Evolutionary conservation across 64 coral and sea anemone species (phyloP), one percentile per base, ranked within the genome.

Genomic region (Orbicella faveolata): DNA sequence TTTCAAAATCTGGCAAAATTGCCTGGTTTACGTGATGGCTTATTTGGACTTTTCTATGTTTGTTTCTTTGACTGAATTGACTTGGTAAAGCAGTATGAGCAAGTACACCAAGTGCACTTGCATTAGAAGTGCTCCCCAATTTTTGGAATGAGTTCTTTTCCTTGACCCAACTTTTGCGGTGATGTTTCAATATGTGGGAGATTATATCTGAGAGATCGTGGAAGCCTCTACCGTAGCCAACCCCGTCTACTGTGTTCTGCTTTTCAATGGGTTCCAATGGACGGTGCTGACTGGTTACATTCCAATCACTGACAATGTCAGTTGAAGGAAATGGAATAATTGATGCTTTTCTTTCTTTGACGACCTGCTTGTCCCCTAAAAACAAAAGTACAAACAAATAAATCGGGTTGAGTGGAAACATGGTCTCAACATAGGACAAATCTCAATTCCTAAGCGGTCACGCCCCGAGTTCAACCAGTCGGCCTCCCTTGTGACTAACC

Each of bases 171-270:
- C 23, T 23, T 52, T 6, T 51, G 20, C 51, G 35, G 18, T 52
- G 2, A 10, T 77, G 63, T 72, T 69, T 69, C 23, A 51, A n/a
- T 84, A 84, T 52, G 36, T 84, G 65, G 11, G 35, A 52, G 37
- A 84, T 44, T 15, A 70, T 70, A n/a, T 84, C 82, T 13, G 65
- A 72, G 20, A 84, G 65, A 12, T 68, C 14, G 39, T 84, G 82
- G 14, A 73, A 70, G 23, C 64, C 64, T 12, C 20, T 84, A 13
- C 37, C 65, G 26, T 72, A 70, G 7, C 82, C 64, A 44, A 2
- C 34, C 52, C 41, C 61, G 64, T 84, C 82, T 10, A 30, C 52
- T 52, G 13, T 26, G 36, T 72, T 62, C 53, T 81, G 23, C 82
- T 69, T 84, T 30, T 10, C 0, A 52, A 20, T 20, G 23, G 23